Percentiles rank a stretch among this genome's conserved stretches.
These are phyloP conservation scores for Nibea albiflora DNA, from an alignment of 2,113 vertebrate genomes.

Conservation along the genomic window DNA sequence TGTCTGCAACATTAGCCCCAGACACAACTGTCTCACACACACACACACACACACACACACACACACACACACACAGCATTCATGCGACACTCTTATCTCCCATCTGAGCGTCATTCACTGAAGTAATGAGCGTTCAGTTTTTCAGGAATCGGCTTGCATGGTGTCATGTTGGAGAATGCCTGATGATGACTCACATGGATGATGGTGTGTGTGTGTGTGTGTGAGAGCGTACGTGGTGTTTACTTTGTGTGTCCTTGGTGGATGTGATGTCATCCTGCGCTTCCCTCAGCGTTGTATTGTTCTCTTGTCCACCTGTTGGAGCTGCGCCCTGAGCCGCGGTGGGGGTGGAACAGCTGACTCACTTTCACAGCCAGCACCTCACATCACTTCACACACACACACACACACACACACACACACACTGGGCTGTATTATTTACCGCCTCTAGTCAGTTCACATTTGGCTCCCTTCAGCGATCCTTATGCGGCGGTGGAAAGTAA, in stretches of 20 bases:
- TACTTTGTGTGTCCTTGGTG: slow-evolving; percentile 12
- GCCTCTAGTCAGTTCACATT: background rate
- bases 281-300: slow-evolving; percentile 52
- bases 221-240: background rate
- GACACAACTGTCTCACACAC: slow-evolving; percentile 48
- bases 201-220: slow-evolving; percentile 12
- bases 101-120: slow-evolving; percentile 11
- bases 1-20: slow-evolving; percentile 58
- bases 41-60: slow-evolving; percentile 2
- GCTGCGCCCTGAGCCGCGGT: slow-evolving; percentile 10
- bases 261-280: slow-evolving; percentile 54
- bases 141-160: background rate
- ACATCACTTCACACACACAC: slow-evolving; percentile 18
- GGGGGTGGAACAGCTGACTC: slow-evolving; percentile 54
- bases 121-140: background rate
- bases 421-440: slow-evolving; percentile 3
- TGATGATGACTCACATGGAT: slow-evolving; percentile 35
- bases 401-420: slow-evolving; percentile 12
- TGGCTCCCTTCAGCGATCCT: background rate
- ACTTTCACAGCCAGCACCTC: slow-evolving; percentile 64
- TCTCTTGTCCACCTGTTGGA: slow-evolving; percentile 68
- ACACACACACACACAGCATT: slow-evolving; percentile 25
- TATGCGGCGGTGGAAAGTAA: background rate
- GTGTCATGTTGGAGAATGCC: slow-evolving; percentile 12
- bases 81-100: slow-evolving; percentile 14